These are phyloP conservation scores for Isurus oxyrinchus DNA, from an alignment of 2,113 vertebrate species.

Conservation along the genomic window DNA sequence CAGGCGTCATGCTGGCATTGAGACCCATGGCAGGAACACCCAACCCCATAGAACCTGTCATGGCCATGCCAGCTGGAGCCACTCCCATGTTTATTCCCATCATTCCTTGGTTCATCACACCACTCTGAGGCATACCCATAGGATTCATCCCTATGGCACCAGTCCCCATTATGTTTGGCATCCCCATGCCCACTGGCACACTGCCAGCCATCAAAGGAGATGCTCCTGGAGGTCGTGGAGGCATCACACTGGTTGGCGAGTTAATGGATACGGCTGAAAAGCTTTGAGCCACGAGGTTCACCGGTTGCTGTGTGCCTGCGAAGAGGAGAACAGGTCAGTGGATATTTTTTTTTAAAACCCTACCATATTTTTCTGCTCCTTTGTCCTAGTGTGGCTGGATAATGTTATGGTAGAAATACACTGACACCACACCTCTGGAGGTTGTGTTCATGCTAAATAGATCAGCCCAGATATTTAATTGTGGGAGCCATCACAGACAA, in stretches of 20 bases:
- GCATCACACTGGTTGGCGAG: slow-evolving; percentile 62
- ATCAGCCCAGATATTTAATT: background rate
- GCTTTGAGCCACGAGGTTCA: slow-evolving; percentile 78
- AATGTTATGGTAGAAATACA: background rate
- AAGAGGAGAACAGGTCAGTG: slow-evolving; percentile 37
- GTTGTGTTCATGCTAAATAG: background rate
- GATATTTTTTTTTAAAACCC: background rate
- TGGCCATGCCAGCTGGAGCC: slow-evolving; percentile 64
- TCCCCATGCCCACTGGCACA: slow-evolving; percentile 61
- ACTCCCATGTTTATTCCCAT: slow-evolving; percentile 77
- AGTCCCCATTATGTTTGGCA: slow-evolving; percentile 70
- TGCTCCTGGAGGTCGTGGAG: slow-evolving; percentile 58
- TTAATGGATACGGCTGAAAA: slow-evolving; percentile 79
- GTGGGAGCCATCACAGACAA: background rate
- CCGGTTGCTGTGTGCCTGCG: slow-evolving; percentile 68
- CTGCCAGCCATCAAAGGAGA: slow-evolving; percentile 67
- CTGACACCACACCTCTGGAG: background rate
- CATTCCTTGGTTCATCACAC: slow-evolving; percentile 68
- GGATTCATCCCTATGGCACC: slow-evolving; percentile 70
- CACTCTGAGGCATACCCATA: slow-evolving; percentile 53
- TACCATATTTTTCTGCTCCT: background rate
- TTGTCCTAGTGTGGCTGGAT: background rate
- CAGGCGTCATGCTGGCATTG: slow-evolving; percentile 61
- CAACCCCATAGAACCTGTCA: slow-evolving; percentile 69
- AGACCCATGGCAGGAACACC: slow-evolving; percentile 55